Evolutionary conservation across 2,797 vertebrate species (phyloP), one percentile per base, ranked within the genome.

Genomic region (Microtus californicus): DNA sequence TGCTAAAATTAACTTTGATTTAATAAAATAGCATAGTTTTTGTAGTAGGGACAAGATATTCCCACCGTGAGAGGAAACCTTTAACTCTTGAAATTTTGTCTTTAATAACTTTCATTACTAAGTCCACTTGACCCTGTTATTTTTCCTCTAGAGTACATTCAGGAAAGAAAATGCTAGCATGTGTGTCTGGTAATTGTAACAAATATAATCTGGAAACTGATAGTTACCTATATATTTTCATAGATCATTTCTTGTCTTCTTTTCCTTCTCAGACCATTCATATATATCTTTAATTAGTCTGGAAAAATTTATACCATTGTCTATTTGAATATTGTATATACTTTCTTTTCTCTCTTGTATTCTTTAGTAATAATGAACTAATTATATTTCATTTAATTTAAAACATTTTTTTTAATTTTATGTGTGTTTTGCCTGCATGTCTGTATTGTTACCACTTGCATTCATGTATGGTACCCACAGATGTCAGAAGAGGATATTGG

Each of bases 21-120:
- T 87, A 45, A 63, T 77, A 86, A 86, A 17, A 43, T 83, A 76
- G 43, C 59, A 85, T 48, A 80, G 1, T 92, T 95, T 97, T 80
- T 69, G 37, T 19, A 91, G 17, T 65, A 59, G 77, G 29, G 83
- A 83, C 40, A 71, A 19, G 69, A 19, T 37, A 71, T 94, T 96
- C 92, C 43, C 29, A 78, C 15, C 29, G 34, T 63, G 67, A 83
- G 31, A 71, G 77, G 65, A 85, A 65, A 63, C 80, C 82, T 86
- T 63, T 78, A 71, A 67, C 29, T 77, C 3, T 74, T 92, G 48
- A 93, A 90, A 89, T 37, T 78, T 93, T 54, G 19, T 89, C 31
- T 91, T n/a, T 93, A 77, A 34, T 73, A 91, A 82, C 48, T 83
- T 87, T 92, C 15, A 71, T 51, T 73, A 73, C 63, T 83, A 10